These are phyloP conservation scores for Rhopalosiphum nymphaeae DNA, from an alignment of 2,888 invertebrate genomes.

Conservation along the genomic window DNA sequence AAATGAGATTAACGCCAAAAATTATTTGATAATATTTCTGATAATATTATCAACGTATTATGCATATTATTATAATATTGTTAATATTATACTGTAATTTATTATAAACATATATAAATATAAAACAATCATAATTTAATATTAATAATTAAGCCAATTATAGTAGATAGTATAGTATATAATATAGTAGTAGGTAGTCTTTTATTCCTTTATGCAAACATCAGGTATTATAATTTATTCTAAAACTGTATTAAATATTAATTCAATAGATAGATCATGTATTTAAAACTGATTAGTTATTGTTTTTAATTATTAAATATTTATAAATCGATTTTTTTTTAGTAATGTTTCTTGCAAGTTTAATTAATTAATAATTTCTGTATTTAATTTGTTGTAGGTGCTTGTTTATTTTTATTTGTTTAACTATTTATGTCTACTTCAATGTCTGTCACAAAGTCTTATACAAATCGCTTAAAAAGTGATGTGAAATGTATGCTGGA, in stretches of 20 bases:
- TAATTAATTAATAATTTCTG: background rate
- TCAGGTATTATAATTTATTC: background rate
- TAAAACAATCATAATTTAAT: too few species aligned
- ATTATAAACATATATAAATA: background rate
- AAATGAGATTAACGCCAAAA: background rate
- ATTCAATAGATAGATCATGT: background rate
- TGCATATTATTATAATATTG: too few species aligned
- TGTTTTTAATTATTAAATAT: background rate
- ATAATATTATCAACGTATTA: background rate
- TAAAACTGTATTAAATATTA: background rate
- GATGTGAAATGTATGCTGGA: slow-evolving; percentile 98
- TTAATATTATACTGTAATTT: background rate
- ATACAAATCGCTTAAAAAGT: slow-evolving; percentile 93
- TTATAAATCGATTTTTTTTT: background rate
- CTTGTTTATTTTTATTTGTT: background rate
- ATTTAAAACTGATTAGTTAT: background rate
- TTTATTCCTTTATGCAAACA: background rate
- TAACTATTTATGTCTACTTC: slow-evolving; percentile 37
- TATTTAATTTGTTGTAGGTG: background rate
- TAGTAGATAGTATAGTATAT: too few species aligned
- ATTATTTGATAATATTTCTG: background rate
- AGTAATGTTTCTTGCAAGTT: background rate
- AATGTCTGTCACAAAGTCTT: slow-evolving; percentile 78
- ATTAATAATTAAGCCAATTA: too few species aligned
- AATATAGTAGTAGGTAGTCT: too few species aligned